Base-by-base conservation (phyloP, 2,797 vertebrate species). In the Zenarchopterus dispar region DNA sequence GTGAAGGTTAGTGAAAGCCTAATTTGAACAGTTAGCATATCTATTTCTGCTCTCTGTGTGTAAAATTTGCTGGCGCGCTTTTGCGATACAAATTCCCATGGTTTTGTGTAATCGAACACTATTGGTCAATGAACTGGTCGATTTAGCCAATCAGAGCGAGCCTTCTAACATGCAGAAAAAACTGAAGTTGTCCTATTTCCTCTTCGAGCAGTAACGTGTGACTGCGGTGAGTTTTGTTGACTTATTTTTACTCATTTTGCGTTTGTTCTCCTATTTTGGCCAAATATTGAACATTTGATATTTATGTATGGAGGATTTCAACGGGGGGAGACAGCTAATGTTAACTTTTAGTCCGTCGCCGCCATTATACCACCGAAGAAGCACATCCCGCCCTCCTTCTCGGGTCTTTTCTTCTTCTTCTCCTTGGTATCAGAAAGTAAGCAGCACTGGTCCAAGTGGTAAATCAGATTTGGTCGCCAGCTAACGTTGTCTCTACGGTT, bases 301-400 rank as follows among this genome's bases (percentile, higher is more conserved):
- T 56, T 50, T 31, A 43, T 66, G 65, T 67, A 77, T 67, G 84
- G 75, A 86, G 89, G 86, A 88, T 89, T 87, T 92, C 89, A 59
- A 75, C 84, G 84, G 92, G 93, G 92, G 93, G 92, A 91, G 91
- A 93, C 90, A 88, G 85, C 81, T 83, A 88, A 86, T 86, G 64
- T 67, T 80, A 75, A 84, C 75, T 85, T 90, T 88, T 70, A 77
- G 78, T 86, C 83, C 50, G 75, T 77, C 77, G 88, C 88, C 91
- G 87, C 91, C 92, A 91, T 93, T 89, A 90, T 81, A 94, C 93
- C 93, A 94, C 92, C 91, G 93, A 94, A 94, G 93, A 94, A 94
- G 93, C 89, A 82, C 74, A 84, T 77, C 85, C 86, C 89, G 82
- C 93, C 88, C 91, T 93, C 89, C 89, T 89, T 91, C 91, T 85